Percentiles rank a stretch among this genome's conserved stretches.
Conservation (phyloP, 1,140 invertebrate species). For the Rhizoglyphus robini region DNA sequence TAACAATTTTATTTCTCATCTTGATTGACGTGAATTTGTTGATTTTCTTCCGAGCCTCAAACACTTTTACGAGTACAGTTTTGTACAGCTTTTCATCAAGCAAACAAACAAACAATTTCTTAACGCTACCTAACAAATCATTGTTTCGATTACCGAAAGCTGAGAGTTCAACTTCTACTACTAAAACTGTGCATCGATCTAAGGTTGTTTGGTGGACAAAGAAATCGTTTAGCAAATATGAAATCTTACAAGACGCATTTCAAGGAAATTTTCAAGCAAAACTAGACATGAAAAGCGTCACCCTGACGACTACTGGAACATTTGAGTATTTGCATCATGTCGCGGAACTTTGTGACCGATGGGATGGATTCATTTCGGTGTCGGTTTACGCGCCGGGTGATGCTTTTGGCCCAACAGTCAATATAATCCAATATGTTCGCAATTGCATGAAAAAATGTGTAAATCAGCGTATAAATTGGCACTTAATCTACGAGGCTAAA, state of each 20-base stretch:
- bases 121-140: no score
- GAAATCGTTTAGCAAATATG: conserved; percentile 1
- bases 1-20: no score
- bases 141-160: no score
- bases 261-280: background rate
- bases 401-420: conserved; percentile 47
- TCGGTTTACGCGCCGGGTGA: conserved; percentile 58
- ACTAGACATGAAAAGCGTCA: no score
- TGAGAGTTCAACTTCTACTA: no score
- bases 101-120: no score
- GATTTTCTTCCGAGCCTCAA: no score
- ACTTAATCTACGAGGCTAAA: conserved; percentile 26
- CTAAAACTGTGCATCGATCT: no score
- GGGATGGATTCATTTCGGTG: conserved; percentile 56
- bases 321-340: conserved; percentile 79
- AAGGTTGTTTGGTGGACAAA: background rate
- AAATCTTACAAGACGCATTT: background rate
- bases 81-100: no score
- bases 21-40: no score
- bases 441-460: conserved; percentile 24
- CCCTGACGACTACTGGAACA: no score
- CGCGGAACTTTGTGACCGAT: conserved; percentile 56
- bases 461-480: conserved; percentile 25
- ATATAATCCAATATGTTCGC: conserved; percentile 46
- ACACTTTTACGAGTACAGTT: no score